Evolutionary conservation across 2,888 invertebrate genomes (phyloP).

Genomic region (Sabellastarte sp.): DNA sequence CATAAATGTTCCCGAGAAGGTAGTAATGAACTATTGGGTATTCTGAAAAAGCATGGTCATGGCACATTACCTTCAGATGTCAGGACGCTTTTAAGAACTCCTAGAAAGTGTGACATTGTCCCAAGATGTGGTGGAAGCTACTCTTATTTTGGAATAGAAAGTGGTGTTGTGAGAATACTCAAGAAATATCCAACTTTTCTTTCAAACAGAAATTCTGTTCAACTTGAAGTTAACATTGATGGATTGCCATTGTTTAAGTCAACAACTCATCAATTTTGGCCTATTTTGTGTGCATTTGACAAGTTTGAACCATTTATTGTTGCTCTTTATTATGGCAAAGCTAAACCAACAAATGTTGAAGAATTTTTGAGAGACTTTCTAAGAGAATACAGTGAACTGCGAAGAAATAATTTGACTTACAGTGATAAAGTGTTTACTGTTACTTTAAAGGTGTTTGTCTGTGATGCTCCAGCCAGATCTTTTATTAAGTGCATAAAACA

Average conservation of each 20-base stretch:
- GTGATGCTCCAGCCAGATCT: conserved; percentile 11
- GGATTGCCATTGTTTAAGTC: conserved; percentile 18
- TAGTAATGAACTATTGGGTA: too few species aligned
- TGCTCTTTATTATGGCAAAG: conserved; percentile 1
- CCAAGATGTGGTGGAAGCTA: conserved; percentile 10
- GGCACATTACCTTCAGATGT: too few species aligned
- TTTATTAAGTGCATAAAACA: conserved; percentile 8
- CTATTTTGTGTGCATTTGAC: conserved; percentile 7
- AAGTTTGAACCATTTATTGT: conserved; percentile 5
- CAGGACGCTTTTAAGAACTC: too few species aligned
- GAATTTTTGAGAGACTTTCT: conserved; percentile 11
- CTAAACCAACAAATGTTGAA: conserved; percentile 1
- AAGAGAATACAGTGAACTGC: not conserved
- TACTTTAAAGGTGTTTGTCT: not conserved
- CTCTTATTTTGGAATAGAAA: conserved; percentile 10
- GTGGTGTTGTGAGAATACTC: not conserved
- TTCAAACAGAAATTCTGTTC: not conserved
- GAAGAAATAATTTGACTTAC: not conserved
- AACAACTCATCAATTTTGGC: conserved; percentile 10
- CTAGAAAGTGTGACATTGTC: too few species aligned
- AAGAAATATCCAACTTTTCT: not conserved
- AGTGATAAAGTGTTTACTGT: not conserved
- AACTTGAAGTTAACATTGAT: conserved; percentile 12
- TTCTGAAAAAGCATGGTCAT: too few species aligned
- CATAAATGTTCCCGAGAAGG: too few species aligned